Evolutionary conservation across 2,888 invertebrate genomes (phyloP).

Genomic region (Drosophila mimetica): DNA sequence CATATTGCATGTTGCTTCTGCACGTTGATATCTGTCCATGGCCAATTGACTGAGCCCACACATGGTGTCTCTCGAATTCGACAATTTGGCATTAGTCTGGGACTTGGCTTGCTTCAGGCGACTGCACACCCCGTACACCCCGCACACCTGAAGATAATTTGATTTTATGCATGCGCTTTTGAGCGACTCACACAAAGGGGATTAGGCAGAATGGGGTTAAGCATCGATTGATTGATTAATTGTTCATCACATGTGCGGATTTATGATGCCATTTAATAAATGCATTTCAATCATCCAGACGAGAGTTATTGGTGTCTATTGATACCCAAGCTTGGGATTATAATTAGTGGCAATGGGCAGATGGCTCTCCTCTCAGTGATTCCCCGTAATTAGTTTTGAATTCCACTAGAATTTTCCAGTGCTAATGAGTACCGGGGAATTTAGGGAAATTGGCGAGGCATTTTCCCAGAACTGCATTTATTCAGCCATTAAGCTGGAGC

Average conservation of each 20-base stretch:
- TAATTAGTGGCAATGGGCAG: not conserved
- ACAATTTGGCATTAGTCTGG: constrained; percentile 27
- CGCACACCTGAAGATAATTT: constrained; percentile 18
- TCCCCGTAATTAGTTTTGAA: constrained; percentile 6
- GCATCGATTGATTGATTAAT: constrained; percentile 22
- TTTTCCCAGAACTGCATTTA: not conserved
- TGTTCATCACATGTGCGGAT: constrained; percentile 4
- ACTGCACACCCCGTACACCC: not conserved
- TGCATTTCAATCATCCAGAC: not conserved
- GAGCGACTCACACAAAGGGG: not conserved
- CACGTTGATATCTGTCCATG: constrained; percentile 13
- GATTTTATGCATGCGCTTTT: constrained; percentile 10
- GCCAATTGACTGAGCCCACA: constrained; percentile 24
- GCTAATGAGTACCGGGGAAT: constrained; percentile 4
- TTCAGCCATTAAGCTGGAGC: constrained; percentile 9
- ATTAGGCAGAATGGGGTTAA: constrained; percentile 2
- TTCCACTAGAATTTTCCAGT: not conserved
- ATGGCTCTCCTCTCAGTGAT: not conserved
- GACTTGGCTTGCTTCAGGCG: constrained; percentile 6
- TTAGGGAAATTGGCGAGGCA: not conserved
- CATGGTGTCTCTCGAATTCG: constrained; percentile 7
- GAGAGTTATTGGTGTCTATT: not conserved
- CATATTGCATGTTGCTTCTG: constrained; percentile 24
- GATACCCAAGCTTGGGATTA: not conserved
- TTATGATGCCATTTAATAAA: constrained; percentile 2